These are phyloP conservation scores for Tokudaia muenninki DNA, from an alignment of 2,797 vertebrate species.

Conservation along the genomic window DNA sequence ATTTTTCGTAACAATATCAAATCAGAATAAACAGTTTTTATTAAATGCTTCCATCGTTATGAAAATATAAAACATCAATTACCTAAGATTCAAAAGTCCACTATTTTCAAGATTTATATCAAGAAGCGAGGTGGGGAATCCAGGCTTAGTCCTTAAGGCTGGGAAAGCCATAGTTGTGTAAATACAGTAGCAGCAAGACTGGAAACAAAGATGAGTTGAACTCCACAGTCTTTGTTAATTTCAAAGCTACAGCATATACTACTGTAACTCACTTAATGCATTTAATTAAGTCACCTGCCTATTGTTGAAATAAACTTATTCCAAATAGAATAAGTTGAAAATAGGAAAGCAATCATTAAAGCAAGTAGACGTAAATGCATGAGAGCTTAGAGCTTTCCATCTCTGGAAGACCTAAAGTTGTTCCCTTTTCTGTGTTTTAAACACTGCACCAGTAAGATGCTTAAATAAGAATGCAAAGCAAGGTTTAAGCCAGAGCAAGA, in stretches of 20 bases:
- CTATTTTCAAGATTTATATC: not conserved
- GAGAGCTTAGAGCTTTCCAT: not conserved
- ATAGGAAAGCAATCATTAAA: not conserved
- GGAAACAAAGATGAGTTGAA: accelerated
- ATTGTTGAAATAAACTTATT: not conserved
- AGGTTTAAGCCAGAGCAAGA: not conserved
- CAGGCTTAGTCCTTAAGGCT: not conserved
- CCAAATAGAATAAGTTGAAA: not conserved
- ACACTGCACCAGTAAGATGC: not conserved
- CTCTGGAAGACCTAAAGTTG: not conserved
- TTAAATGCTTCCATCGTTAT: not conserved
- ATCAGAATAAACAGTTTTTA: not conserved
- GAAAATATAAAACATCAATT: conserved; percentile 7
- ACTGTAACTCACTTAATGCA: not conserved
- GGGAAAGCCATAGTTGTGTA: not conserved
- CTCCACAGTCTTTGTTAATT: accelerated
- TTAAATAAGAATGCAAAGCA: not conserved
- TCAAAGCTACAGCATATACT: not conserved
- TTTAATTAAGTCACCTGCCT: not conserved
- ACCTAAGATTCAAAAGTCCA: not conserved
- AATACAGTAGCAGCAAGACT: not conserved
- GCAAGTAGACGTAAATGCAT: not conserved
- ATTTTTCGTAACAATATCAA: not conserved
- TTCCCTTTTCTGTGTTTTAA: not conserved
- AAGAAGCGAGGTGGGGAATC: not conserved